Evolutionary conservation across 2,888 invertebrate genomes (phyloP).

Genomic region (Agrochola macilenta): DNA sequence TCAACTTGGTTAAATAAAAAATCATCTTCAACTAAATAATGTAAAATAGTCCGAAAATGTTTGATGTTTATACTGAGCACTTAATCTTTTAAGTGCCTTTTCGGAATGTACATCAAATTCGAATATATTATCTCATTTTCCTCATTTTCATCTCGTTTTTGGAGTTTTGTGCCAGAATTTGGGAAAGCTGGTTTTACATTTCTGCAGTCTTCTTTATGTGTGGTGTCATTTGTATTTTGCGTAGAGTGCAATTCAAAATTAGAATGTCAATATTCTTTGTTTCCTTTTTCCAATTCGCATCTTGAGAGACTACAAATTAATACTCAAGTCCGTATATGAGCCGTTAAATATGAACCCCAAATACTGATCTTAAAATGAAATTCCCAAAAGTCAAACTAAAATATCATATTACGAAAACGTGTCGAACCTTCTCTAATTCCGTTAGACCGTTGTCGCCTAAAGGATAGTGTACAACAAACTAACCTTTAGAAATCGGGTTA

Average conservation of each 20-base stretch:
- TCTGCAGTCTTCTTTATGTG: background rate
- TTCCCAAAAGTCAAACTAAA: constrained; percentile 10
- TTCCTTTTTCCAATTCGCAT: background rate
- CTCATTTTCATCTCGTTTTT: constrained; percentile 37
- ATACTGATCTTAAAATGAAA: constrained; percentile 13
- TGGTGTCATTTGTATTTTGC: background rate
- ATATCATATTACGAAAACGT: constrained; percentile 46
- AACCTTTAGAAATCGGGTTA: constrained; percentile 78
- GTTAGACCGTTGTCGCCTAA: constrained; percentile 44
- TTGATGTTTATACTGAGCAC: constrained; percentile 29
- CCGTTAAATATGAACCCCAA: background rate
- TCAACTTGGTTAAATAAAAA: background rate
- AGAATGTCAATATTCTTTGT: background rate
- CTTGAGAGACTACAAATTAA: background rate
- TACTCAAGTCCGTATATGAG: no score
- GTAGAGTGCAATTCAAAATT: background rate
- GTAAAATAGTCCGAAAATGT: constrained; percentile 14
- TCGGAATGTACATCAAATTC: constrained; percentile 42
- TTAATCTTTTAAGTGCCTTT: constrained; percentile 62
- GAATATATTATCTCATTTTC: constrained; percentile 52
- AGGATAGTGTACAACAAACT: constrained; percentile 64
- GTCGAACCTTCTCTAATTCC: constrained; percentile 41
- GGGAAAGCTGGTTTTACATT: background rate
- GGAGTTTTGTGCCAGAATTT: background rate
- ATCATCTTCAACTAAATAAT: background rate